phyloP scores from a whole-genome alignment of 2,888 invertebrate genomes.

The Chalcosyrphus nemorum region DNA sequence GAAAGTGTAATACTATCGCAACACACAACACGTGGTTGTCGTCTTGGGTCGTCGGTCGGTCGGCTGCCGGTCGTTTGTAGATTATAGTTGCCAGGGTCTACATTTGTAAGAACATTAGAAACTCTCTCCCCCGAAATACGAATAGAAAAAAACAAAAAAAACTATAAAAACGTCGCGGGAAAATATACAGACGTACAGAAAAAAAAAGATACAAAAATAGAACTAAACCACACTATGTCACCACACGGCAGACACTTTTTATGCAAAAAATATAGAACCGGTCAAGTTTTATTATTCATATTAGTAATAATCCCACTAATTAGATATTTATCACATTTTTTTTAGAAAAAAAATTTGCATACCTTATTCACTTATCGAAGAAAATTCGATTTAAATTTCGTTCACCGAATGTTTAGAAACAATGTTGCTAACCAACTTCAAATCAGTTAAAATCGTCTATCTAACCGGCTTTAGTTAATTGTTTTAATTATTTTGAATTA shows the following conservation, averaged over 20 bases:
- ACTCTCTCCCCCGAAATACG: constrained; percentile 5
- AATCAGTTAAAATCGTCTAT: constrained; percentile 10
- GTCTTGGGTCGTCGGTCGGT: constrained; percentile 12
- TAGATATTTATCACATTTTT: not conserved
- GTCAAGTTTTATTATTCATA: not conserved
- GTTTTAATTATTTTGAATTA: constrained; percentile 14
- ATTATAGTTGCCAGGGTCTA: constrained; percentile 12
- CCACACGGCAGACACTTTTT: constrained; percentile 21
- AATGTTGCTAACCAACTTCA: constrained; percentile 52
- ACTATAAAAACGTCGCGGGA: constrained; percentile 17
- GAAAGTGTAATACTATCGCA: constrained; percentile 40
- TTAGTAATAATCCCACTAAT: constrained; percentile 12
- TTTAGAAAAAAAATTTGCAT: constrained; percentile 10
- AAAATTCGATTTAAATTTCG: constrained; percentile 18
- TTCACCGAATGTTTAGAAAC: constrained; percentile 49
- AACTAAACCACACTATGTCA: constrained; percentile 36
- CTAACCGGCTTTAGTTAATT: constrained; percentile 27
- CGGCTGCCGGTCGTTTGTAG: constrained; percentile 17
- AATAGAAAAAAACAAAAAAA: constrained; percentile 3
- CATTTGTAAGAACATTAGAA: constrained; percentile 5
- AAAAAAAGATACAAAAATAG: constrained; percentile 55
- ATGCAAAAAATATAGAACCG: constrained; percentile 9
- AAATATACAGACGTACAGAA: too few species aligned
- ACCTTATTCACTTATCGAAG: constrained; percentile 55
- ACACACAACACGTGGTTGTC: constrained; percentile 56